phyloP scores from a whole-genome alignment of 2,888 invertebrate species.

The Anagyrus pseudococci region DNA sequence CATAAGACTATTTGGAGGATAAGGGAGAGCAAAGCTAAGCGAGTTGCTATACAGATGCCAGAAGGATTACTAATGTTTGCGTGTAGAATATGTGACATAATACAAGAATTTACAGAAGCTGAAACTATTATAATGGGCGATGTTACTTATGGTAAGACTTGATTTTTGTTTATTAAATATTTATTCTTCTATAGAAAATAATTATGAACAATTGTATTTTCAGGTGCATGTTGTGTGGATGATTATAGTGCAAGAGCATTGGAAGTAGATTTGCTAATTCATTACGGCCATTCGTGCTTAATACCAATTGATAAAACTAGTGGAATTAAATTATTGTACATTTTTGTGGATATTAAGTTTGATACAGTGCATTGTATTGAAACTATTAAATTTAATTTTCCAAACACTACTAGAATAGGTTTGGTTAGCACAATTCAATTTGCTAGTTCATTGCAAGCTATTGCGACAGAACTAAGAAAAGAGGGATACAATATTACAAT shows the following conservation, averaged over 20 bases:
- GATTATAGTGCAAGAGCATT: constrained; percentile 93
- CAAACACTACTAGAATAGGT: constrained; percentile 72
- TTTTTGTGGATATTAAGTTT: constrained; percentile 98
- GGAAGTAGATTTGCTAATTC: constrained; percentile 88
- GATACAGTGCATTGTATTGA: constrained; percentile 92
- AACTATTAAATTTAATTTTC: constrained; percentile 80
- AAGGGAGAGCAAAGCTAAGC: constrained; percentile 78
- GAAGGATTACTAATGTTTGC: constrained; percentile 95
- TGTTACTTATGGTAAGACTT: constrained; percentile 83
- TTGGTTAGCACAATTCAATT: constrained; percentile 98
- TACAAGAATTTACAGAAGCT: constrained; percentile 85
- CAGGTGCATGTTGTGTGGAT: constrained; percentile 95
- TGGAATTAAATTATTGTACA: constrained; percentile 90
- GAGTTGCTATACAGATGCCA: constrained; percentile 96
- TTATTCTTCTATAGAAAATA: background rate
- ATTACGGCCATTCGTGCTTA: constrained; percentile 98
- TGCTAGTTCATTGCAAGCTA: constrained; percentile 88
- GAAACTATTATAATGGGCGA: constrained; percentile 98
- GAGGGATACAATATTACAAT: constrained; percentile 75
- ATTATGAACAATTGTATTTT: constrained; percentile 16
- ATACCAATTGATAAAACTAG: constrained; percentile 86
- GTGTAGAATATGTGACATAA: constrained; percentile 90
- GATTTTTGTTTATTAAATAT: background rate
- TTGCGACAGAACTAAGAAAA: constrained; percentile 72
- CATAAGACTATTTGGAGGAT: constrained; percentile 98